Conservation (phyloP, 2,888 invertebrate species). For the Nomada fabriciana region DNA sequence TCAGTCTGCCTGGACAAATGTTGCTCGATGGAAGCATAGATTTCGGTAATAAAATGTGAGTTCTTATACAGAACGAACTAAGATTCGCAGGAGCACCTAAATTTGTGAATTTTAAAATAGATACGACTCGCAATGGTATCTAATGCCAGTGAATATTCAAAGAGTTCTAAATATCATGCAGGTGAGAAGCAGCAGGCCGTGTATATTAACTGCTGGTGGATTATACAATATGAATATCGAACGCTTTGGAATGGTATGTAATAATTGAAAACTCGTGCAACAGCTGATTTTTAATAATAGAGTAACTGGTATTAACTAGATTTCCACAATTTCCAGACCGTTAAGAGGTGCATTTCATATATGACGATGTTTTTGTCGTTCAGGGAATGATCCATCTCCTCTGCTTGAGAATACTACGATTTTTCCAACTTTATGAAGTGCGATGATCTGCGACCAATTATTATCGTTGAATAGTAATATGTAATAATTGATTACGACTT, state of each 20-base stretch:
- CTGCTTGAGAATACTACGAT: background rate
- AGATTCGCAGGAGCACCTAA: background rate
- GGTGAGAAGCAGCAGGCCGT: slow-evolving; percentile 14
- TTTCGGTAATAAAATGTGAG: slow-evolving; percentile 7
- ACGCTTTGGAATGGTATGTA: slow-evolving; percentile 42
- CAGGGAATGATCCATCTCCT: slow-evolving; percentile 17
- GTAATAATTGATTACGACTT: too few species aligned
- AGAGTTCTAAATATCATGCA: slow-evolving; percentile 26
- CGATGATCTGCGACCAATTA: background rate
- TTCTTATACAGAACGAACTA: background rate
- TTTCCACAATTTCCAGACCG: slow-evolving; percentile 38
- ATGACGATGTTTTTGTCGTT: slow-evolving; percentile 49
- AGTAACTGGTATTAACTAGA: background rate
- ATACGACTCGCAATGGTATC: slow-evolving; percentile 37
- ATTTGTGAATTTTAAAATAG: background rate
- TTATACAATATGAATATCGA: slow-evolving; percentile 37
- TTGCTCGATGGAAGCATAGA: slow-evolving; percentile 20
- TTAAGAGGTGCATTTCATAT: slow-evolving; percentile 53
- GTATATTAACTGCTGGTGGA: slow-evolving; percentile 42
- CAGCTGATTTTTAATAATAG: background rate
- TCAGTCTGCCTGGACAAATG: slow-evolving; percentile 34
- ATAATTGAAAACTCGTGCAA: background rate
- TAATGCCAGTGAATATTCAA: slow-evolving; percentile 33
- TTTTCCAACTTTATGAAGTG: background rate
- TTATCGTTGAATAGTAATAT: background rate